Evolutionary conservation across 2,797 vertebrate species (phyloP).

Genomic region (Natrix natrix): DNA sequence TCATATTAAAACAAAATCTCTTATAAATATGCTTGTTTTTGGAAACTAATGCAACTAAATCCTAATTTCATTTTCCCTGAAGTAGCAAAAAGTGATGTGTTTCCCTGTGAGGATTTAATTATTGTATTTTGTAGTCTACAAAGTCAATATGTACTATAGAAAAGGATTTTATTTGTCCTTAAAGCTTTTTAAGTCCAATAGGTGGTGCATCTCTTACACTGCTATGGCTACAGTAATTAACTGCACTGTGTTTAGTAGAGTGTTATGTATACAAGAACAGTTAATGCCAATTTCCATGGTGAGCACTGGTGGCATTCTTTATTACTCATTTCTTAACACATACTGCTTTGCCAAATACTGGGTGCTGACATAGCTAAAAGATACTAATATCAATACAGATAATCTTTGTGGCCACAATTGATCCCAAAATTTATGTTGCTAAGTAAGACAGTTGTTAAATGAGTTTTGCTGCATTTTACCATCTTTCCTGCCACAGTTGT

Average conservation of each 20-base stretch:
- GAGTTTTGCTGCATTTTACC: background rate
- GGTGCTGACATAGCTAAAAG: background rate
- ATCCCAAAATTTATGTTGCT: background rate
- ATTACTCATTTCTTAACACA: background rate
- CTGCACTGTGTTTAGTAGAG: background rate
- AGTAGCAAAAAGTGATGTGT: background rate
- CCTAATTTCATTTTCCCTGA: background rate
- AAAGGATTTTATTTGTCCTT: background rate
- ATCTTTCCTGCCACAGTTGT: background rate
- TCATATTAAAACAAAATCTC: background rate
- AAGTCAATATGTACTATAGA: background rate
- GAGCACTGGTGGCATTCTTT: background rate
- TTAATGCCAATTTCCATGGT: constrained; percentile 15
- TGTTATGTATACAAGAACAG: constrained; percentile 9
- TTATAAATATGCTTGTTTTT: background rate
- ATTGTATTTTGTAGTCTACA: background rate
- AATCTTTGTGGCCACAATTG: background rate
- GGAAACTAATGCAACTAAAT: background rate
- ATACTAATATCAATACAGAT: background rate
- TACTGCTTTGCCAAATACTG: background rate
- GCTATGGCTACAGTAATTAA: constrained; percentile 13
- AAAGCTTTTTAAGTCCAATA: constrained; percentile 4
- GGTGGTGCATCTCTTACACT: background rate
- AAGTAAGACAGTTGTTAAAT: background rate
- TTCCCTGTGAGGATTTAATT: background rate